Conservation (phyloP, 1,140 invertebrate genomes). For the Meloidogyne floridensis region DNA sequence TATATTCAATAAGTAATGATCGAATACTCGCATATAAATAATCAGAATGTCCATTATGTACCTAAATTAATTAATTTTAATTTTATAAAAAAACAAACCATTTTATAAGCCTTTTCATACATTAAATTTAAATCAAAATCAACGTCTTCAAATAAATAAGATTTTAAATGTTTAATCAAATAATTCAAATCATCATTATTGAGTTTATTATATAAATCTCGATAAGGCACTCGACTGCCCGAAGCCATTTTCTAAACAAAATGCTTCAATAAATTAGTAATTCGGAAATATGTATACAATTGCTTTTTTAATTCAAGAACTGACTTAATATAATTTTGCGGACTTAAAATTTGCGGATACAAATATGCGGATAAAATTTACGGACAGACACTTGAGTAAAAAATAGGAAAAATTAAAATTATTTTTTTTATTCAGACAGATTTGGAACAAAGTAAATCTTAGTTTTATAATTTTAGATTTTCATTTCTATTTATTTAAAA, state of each 20-base stretch:
- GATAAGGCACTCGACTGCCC: background rate
- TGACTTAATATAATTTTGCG: too few species aligned
- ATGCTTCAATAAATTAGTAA: background rate
- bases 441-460: too few species aligned
- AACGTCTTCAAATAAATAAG: background rate
- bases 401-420: too few species aligned
- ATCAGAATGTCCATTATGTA: background rate
- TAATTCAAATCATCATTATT: background rate
- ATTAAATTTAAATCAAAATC: background rate
- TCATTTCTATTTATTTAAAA: background rate
- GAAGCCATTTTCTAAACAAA: background rate
- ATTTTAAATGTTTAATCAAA: background rate
- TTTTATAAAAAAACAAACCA: background rate
- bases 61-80: background rate
- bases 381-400: too few species aligned
- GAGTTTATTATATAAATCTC: background rate
- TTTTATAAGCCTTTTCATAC: slow-evolving; percentile 5
- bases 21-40: background rate
- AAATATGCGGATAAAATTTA: too few species aligned
- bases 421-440: too few species aligned
- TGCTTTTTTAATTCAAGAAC: too few species aligned
- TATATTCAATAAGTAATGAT: background rate
- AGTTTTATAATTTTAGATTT: background rate
- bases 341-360: too few species aligned
- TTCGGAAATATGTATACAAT: too few species aligned